Conservation (phyloP, 2,113 vertebrate genomes). For the Eonycteris spelaea region DNA sequence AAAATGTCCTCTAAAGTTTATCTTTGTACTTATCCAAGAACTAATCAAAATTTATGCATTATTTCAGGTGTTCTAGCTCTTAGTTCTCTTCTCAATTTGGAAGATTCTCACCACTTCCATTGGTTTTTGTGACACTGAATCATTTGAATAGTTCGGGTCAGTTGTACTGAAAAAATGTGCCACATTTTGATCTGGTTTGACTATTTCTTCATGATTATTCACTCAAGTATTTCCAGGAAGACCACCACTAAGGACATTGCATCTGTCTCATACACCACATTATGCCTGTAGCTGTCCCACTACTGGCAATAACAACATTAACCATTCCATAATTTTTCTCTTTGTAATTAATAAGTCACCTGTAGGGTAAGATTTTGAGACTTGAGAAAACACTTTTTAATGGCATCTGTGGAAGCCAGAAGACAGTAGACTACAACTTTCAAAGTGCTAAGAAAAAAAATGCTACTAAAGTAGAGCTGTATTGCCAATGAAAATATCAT, state of each 20-base stretch:
- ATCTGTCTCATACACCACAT: background rate
- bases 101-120: background rate
- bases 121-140: background rate
- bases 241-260: background rate
- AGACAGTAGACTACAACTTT: background rate
- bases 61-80: background rate
- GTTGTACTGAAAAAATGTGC: background rate
- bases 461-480: background rate
- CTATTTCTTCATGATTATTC: background rate
- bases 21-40: background rate
- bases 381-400: background rate
- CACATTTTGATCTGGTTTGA: background rate
- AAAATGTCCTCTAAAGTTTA: background rate
- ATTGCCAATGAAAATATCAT: background rate
- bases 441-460: background rate
- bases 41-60: background rate
- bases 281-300: background rate
- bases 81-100: background rate
- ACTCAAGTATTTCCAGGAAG: background rate
- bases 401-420: background rate
- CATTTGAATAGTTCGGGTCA: background rate
- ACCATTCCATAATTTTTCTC: background rate
- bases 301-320: background rate
- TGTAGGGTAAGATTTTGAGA: background rate
- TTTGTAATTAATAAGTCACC: background rate